Percentiles rank a stretch among this genome's conserved stretches.
These are phyloP conservation scores for Alces alces DNA, from an alignment of 2,113 vertebrate species.

Conservation along the genomic window DNA sequence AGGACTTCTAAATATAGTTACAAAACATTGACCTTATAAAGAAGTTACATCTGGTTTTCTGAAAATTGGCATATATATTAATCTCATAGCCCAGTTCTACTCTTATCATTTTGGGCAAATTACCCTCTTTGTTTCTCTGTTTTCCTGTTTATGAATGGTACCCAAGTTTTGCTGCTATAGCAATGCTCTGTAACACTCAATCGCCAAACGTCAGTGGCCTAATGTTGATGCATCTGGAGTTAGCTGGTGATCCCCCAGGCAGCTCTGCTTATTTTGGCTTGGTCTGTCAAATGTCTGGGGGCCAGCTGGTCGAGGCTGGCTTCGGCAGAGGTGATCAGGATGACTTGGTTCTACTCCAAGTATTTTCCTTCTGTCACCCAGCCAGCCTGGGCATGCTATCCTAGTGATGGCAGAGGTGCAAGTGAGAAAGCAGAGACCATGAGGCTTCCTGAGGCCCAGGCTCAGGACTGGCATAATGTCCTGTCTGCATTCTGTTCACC, in stretches of 20 bases:
- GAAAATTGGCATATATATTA: neutral
- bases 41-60: constrained; percentile 26
- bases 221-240: neutral
- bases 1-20: neutral
- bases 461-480: neutral
- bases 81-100: neutral
- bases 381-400: neutral
- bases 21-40: neutral
- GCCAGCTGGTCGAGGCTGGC: constrained; percentile 24
- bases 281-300: neutral
- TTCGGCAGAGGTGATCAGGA: constrained; percentile 9
- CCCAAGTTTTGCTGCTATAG: neutral
- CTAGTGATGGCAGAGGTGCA: neutral
- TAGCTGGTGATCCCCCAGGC: neutral
- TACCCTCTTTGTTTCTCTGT: neutral
- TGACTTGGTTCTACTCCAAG: neutral
- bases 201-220: neutral
- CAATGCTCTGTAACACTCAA: neutral
- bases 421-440: neutral
- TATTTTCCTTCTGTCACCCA: neutral
- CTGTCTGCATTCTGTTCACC: neutral
- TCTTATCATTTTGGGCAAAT: neutral
- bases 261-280: constrained; percentile 33
- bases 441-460: neutral
- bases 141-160: neutral